Base-by-base conservation (phyloP, 2,113 vertebrate species). In the Meriones unguiculatus region DNA sequence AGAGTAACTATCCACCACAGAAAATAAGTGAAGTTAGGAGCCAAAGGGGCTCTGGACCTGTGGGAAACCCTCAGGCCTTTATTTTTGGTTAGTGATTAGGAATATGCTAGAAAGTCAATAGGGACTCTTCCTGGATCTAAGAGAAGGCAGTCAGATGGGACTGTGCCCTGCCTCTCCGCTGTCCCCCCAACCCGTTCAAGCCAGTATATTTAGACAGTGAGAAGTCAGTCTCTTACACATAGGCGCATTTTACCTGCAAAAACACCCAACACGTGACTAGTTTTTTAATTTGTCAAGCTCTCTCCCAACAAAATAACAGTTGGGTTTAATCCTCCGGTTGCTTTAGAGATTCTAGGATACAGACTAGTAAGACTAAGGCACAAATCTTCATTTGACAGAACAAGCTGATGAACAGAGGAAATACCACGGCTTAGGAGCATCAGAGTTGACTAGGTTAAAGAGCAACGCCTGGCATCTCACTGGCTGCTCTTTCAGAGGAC, bases 281-380 rank as follows among this genome's bases (percentile, higher is more conserved):
- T 81, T 95, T 95, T 93, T 80, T 77, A 87, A 87, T 73, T 81
- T 28, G 15, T 86, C 82, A 78, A 91, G 84, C 87, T 90, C 72
- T 72, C 50, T 86, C 62, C 81, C 82, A 93, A n/a, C 25, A 70
- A 97, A 93, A 88, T 84, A 82, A 57, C 2, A 77, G 78, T 35
- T 87, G 64, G 64, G 86, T 96, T 95, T 62, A 91, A 54, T 88
- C 90, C 57, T 54, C 41, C 41, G n/a, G 25, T 28, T 41, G 52
- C 69, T 82, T 54, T 12, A 73, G 86, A 94, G 75, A 80, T 84
- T 72, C 76, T 91, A 69, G 84, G 86, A 73, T 52, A 32, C 38
- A 87, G 84, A 76, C 90, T 62, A 41, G 50, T 32, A 54, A 91
- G 81, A 72, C 52, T 0, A 50, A 94, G 87, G 38, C 57, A 28